Conservation (phyloP, 2,113 vertebrate species). For the Heptranchias perlo region DNA sequence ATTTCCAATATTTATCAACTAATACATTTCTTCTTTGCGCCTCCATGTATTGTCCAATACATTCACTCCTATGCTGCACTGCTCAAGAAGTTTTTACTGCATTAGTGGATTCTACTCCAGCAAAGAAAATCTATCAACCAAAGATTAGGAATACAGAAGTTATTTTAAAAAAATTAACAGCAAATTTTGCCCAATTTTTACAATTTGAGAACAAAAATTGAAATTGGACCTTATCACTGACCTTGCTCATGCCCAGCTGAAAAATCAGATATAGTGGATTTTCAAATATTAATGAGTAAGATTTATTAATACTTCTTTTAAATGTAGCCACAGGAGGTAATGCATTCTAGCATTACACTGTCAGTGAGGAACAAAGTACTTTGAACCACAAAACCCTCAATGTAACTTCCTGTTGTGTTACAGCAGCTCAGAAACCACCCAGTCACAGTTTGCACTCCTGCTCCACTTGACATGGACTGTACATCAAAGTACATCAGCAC, state of each 20-base stretch:
- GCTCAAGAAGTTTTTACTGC: not conserved
- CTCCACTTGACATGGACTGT: slow-evolving; percentile 51
- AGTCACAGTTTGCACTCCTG: slow-evolving; percentile 52
- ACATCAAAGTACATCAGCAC: slow-evolving; percentile 65
- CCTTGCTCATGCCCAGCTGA: not conserved
- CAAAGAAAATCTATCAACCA: not conserved
- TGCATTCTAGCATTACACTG: not conserved
- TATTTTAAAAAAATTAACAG: not conserved
- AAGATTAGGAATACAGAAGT: not conserved
- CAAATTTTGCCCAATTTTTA: not conserved
- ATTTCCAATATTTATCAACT: not conserved
- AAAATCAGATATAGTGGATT: not conserved
- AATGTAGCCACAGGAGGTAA: slow-evolving; percentile 9
- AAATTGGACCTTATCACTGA: not conserved
- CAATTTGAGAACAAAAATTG: not conserved
- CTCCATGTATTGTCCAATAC: not conserved
- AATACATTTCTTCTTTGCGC: not conserved
- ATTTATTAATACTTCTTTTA: slow-evolving; percentile 39
- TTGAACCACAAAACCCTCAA: slow-evolving; percentile 39
- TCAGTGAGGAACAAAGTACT: slow-evolving; percentile 42
- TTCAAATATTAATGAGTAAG: not conserved
- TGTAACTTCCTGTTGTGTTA: slow-evolving; percentile 47
- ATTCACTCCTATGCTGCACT: not conserved
- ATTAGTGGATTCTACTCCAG: not conserved
- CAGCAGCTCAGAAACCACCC: slow-evolving; percentile 53